phyloP scores from a whole-genome alignment of 2,113 vertebrate genomes.

The Baryphthengus martii region DNA sequence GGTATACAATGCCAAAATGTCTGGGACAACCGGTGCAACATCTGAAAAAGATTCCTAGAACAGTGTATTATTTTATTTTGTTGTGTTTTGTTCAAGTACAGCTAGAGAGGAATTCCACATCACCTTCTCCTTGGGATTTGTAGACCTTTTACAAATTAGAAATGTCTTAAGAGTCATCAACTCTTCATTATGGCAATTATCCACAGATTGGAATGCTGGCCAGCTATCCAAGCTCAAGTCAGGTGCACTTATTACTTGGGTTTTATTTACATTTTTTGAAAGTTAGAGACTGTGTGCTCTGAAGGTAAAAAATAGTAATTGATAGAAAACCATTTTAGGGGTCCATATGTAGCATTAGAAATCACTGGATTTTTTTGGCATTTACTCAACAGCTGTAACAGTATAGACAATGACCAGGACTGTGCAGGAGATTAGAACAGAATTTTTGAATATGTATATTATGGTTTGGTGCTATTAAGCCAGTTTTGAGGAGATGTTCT shows the following conservation, averaged over 20 bases:
- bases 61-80: neutral
- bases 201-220: neutral
- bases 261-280: neutral
- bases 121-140: neutral
- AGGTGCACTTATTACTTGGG: neutral
- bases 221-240: neutral
- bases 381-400: neutral
- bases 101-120: neutral
- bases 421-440: neutral
- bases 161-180: neutral
- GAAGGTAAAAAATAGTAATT: neutral
- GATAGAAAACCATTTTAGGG: neutral
- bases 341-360: neutral
- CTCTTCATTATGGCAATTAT: neutral
- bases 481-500: neutral
- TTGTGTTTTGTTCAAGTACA: neutral
- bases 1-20: neutral
- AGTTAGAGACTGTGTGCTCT: neutral
- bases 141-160: neutral
- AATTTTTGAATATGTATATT: neutral
- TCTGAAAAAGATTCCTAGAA: neutral
- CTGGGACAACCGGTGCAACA: neutral
- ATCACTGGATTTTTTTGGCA: neutral
- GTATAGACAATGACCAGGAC: neutral
- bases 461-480: neutral